phyloP scores from a whole-genome alignment of 2,888 invertebrate species.

The Brachyopa scutellaris region DNA sequence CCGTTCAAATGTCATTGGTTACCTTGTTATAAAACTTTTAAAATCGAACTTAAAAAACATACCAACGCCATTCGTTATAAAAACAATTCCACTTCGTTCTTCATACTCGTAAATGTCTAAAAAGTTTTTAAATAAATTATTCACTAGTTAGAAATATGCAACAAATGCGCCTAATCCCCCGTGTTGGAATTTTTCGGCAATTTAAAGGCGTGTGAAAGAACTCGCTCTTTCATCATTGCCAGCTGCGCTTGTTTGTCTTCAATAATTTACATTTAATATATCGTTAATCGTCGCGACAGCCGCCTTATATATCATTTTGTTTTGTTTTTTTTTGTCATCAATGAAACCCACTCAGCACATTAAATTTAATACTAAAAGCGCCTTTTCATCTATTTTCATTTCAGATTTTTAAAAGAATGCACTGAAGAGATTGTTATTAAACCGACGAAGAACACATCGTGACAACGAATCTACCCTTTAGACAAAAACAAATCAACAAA shows the following conservation, averaged over 20 bases:
- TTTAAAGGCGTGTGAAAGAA: neutral
- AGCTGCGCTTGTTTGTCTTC: conserved; percentile 9
- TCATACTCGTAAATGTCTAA: too few relatives aligned
- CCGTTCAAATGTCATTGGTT: too few relatives aligned
- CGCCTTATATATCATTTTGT: conserved; percentile 26
- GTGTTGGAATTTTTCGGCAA: too few relatives aligned
- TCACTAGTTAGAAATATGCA: too few relatives aligned
- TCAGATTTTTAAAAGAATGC: conserved; percentile 64
- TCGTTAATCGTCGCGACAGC: conserved; percentile 28
- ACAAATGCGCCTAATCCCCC: too few relatives aligned
- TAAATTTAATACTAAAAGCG: conserved; percentile 33
- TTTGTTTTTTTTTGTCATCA: conserved; percentile 18
- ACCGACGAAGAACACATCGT: conserved; percentile 66
- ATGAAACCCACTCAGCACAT: conserved; percentile 48
- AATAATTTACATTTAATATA: conserved; percentile 46
- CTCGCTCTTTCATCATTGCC: conserved; percentile 27
- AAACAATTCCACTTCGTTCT: too few relatives aligned
- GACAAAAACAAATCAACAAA: conserved; percentile 42
- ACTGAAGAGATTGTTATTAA: conserved; percentile 61
- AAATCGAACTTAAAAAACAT: too few relatives aligned
- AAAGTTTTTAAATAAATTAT: too few relatives aligned
- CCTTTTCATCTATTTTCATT: conserved; percentile 32
- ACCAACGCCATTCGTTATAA: too few relatives aligned
- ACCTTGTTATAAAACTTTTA: too few relatives aligned
- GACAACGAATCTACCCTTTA: conserved; percentile 71